A percentile compares a stretch with the other conserved stretches of the same genome.
Evolutionary conservation across 2,797 vertebrate species (phyloP).

Genomic region (Halcyon chelicuti): DNA sequence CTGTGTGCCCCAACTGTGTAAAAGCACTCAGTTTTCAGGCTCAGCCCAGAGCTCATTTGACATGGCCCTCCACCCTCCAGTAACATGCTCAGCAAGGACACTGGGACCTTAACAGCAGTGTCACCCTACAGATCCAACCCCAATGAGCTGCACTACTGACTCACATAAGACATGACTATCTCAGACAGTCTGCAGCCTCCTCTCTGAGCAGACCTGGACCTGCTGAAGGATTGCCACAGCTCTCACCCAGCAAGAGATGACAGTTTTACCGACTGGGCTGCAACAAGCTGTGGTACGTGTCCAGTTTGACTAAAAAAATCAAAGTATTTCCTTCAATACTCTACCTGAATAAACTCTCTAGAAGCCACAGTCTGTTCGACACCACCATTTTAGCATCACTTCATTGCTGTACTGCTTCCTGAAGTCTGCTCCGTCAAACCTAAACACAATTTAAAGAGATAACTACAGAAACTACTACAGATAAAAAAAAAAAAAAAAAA

Average conservation of each 20-base stretch:
- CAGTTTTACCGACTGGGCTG: not conserved
- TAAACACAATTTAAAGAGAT: not conserved
- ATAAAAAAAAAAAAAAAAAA: not conserved
- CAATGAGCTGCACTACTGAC: not conserved
- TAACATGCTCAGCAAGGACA: not conserved
- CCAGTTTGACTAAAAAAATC: not conserved
- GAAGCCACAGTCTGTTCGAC: not conserved
- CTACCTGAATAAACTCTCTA: not conserved
- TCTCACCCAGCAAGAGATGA: not conserved
- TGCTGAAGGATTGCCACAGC: not conserved
- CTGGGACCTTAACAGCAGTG: not conserved
- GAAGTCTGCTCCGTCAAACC: not conserved
- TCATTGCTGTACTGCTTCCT: not conserved
- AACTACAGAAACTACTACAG: not conserved
- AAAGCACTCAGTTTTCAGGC: not conserved
- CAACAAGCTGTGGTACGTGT: accelerated
- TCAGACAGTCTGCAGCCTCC: not conserved
- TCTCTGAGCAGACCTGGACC: accelerated
- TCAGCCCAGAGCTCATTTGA: not conserved
- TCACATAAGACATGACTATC: accelerated
- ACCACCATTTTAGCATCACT: not conserved
- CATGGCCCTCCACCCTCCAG: not conserved
- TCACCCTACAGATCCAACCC: not conserved
- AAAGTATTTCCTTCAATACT: not conserved
- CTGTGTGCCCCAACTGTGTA: not conserved